These are phyloP conservation scores for Athene cunicularia DNA, from an alignment of 2,113 vertebrate genomes.

Conservation along the genomic window DNA sequence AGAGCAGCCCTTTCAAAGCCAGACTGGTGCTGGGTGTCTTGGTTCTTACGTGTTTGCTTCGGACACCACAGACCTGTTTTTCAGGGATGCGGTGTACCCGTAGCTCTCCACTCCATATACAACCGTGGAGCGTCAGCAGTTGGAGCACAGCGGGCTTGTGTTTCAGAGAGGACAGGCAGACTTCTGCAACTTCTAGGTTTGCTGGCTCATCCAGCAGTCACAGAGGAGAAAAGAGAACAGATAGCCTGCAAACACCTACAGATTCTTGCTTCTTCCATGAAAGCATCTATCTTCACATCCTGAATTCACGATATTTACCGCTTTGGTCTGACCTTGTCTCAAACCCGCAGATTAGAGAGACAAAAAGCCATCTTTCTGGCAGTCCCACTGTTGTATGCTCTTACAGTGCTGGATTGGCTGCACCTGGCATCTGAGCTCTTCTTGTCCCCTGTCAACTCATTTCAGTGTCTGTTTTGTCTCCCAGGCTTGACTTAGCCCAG, in stretches of 20 bases:
- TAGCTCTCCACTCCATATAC: background rate
- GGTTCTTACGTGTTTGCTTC: fast-evolving
- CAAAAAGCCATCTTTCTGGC: background rate
- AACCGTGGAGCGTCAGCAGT: background rate
- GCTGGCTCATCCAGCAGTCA: no score
- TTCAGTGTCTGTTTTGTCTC: background rate
- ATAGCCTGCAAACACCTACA: background rate
- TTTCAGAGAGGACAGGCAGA: background rate
- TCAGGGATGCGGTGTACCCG: background rate
- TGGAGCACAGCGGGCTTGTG: background rate
- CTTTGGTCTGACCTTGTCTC: background rate
- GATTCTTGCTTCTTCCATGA: background rate
- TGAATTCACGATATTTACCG: background rate
- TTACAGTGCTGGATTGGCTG: background rate
- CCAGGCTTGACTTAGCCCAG: conserved; percentile 94
- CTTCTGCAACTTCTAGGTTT: background rate
- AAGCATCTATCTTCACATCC: no score
- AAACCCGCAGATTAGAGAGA: background rate
- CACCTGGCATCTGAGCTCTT: background rate
- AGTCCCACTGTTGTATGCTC: background rate
- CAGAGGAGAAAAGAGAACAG: background rate
- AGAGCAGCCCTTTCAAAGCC: background rate
- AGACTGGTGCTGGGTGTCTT: background rate
- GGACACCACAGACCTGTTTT: background rate
- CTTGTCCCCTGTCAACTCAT: background rate